Base-by-base conservation (phyloP, 2,888 invertebrate species). In the Mesopsocus fuscifrons region DNA sequence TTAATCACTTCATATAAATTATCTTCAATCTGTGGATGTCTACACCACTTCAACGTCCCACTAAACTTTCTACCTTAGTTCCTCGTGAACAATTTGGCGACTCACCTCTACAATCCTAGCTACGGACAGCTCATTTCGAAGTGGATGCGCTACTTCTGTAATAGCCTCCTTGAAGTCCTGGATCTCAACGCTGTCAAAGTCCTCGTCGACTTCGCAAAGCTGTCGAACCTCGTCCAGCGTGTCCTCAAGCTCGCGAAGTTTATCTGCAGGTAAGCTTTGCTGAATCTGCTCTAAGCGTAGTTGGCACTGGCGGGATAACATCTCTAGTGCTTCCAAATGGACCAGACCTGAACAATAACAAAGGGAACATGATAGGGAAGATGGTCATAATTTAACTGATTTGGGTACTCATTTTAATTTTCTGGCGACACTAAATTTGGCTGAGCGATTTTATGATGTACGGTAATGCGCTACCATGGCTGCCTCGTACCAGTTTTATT, bases 281-380 rank as follows among this genome's bases (percentile, higher is more conserved):
- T 78, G 53, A 4, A 75, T 59, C 16, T 74, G 71, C 48, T 81
- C 73, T 51, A 85, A 67, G 55, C 80, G 76, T 53, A 81, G 72
- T 49, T 67, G 71, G 43, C 81, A 78, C 59, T 87, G 84, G 49
- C 74, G 77, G 0, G 89, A 88, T 2, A 92, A 61, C 74, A 91
- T 85, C 63, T 92, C 89, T 34, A 92, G 59, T 0, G 91, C 91
- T 65, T 92, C 92, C 46, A 89, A 64, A 57, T 91, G 87, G 0
- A 88, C 83, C 43, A 91, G 61, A 9, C 83, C 73, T 69, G 56
- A 18, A 59, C n/a, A n/a, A n/a, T n/a, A n/a, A n/a, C n/a, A n/a
- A n/a, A n/a, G 59, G 34, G 20, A 38, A 32, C 30, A n/a, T n/a
- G n/a, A 30, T n/a, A 11, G 13, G 3, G 30, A 41, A 41, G 3